phyloP scores from a whole-genome alignment of 2,888 invertebrate genomes.

The Ochropacha duplaris region DNA sequence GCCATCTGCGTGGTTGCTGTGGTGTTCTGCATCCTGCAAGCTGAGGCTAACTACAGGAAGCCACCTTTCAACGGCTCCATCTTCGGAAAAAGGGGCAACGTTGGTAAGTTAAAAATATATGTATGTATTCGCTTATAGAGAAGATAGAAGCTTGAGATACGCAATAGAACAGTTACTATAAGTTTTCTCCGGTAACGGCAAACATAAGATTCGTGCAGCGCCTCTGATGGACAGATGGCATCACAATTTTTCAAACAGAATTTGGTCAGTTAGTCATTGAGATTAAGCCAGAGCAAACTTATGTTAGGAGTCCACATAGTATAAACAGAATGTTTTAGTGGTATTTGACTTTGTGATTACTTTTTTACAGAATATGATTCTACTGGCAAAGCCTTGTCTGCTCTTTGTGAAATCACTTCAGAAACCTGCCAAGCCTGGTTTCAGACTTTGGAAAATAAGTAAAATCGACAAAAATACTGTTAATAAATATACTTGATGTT shows the following conservation, averaged over 20 bases:
- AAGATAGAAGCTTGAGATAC: too few species aligned
- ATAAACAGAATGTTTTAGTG: too few species aligned
- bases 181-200: too few species aligned
- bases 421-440: constrained; percentile 93
- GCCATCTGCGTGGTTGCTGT: constrained; percentile 59
- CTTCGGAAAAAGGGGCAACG: constrained; percentile 91
- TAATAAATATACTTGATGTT: too few species aligned
- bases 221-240: too few species aligned
- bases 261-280: too few species aligned
- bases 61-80: constrained; percentile 97
- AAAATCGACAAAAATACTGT: constrained; percentile 9
- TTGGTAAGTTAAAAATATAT: constrained; percentile 53
- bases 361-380: constrained; percentile 86
- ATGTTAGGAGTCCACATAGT: too few species aligned
- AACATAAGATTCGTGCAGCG: too few species aligned
- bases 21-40: constrained; percentile 61
- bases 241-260: too few species aligned
- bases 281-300: too few species aligned
- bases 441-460: constrained; percentile 66
- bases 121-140: background rate
- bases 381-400: constrained; percentile 87
- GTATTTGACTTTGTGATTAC: background rate
- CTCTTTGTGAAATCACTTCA: constrained; percentile 91
- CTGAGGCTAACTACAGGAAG: constrained; percentile 90
- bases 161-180: too few species aligned